Base-by-base conservation (phyloP, 2,888 invertebrate genomes). In the Eristalis pertinax region DNA sequence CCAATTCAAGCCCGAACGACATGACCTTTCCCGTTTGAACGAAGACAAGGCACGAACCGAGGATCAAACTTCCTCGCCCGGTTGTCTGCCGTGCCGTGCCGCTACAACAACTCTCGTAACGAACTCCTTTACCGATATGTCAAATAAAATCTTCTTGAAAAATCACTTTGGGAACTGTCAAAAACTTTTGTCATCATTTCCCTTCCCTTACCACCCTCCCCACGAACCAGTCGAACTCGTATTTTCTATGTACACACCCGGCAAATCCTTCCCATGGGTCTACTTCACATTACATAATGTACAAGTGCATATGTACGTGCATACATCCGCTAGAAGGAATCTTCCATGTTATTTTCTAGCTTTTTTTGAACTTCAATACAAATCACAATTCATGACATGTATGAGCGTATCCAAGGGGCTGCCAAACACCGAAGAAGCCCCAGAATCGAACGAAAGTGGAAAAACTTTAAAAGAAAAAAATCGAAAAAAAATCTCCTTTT, bases 91-190 rank as follows among this genome's bases (percentile, higher is more conserved):
- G 64, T 11, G 32, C 65, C 56, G 65, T 13, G 32, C 65, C 64
- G 70, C 65, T 70, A 64, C 65, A 70, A 58, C 68, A 76, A 80
- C 74, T 43, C 43, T 26, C 26, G 26, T 75, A 75, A 81, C 74
- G 74, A 81, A 81, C 82, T 82, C 67, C 76, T 70, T 82, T 72
- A 65, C 76, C 72, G 76, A 76, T 82, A 76, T 76, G 82, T 82
- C 76, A 76, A 70, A 76, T 81, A 82, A 82, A 65, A 76, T 82
- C 65, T 76, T 72, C 65, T 65, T 82, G 76, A 82, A 82, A 82
- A 82, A 82, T 82, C 82, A 82, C 82, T 82, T 82, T 82, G 72
- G 35, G 67, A 82, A 82, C 82, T 76, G 82, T 76, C 82, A 82
- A 62, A 76, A 82, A 82, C 82, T 82, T 82, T 82, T 82, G 76